Evolutionary conservation across 2,113 vertebrate species (phyloP), one percentile per base, ranked within the genome.

Genomic region (Tragulus kanchil): DNA sequence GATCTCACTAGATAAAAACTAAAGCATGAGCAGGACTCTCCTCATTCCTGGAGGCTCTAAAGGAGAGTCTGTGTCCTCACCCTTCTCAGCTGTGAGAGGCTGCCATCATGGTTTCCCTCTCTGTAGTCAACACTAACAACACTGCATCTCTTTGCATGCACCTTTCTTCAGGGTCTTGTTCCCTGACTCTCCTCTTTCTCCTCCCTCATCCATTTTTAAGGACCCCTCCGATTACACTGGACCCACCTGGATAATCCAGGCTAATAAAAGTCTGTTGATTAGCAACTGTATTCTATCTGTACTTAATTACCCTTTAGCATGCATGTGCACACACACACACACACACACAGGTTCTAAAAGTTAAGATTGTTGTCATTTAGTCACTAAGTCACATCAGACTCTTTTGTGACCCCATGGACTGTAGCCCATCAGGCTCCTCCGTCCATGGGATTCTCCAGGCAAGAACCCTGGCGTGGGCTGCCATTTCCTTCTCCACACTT

Each of bases 301-400:
- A 84, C 45, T 67, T 45, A n/a, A 56, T 73, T 67, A 67, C 26
- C 17, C 15, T 50, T 65, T 90, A 48, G 16, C 21, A 10, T 62
- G 31, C 19, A 73, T 1, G 0, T 13, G 3, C 45, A 3, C 69
- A 73, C 0, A 0, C 17, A 21, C n/a, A 10, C 0, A 25, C 3
- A 0, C 61, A 71, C 19, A 12, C 67, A 42, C 7, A 48, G 42
- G 9, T 67, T 61, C 75, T 75, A n/a, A 21, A 59, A 23, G 59
- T 87, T 64, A 64, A n/a, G 82, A 87, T 42, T 45, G 69, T 6
- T 71, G 67, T 42, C 69, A 36, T 45, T 73, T 11, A 73, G 69
- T 73, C 23, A 36, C 36, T 73, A 73, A 45, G 19, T 45, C 36
- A 25, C 0, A 5, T 73, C 3, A 0, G 36, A 73, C 69, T 45